Percentiles rank a stretch among this genome's conserved stretches.
Conservation (phyloP, 2,797 vertebrate genomes). For the Pipistrellus pipistrellus region DNA sequence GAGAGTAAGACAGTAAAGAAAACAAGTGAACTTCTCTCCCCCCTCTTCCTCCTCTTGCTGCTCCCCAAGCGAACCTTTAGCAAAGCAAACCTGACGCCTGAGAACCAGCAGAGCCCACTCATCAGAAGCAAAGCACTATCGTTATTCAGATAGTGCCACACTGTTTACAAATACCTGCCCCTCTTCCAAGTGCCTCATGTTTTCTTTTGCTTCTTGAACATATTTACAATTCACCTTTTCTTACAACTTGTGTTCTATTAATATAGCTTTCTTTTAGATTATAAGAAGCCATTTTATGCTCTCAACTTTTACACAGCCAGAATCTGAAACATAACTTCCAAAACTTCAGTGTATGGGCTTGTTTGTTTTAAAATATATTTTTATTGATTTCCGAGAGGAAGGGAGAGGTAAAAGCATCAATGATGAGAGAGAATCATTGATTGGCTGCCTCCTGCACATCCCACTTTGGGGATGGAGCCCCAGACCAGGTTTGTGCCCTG, state of each 20-base stretch:
- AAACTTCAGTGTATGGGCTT: not conserved
- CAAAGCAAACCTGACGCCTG: not conserved
- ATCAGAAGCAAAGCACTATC: not conserved
- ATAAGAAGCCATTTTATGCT: not conserved
- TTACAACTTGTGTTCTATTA: conserved; percentile 56
- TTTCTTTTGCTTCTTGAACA: conserved; percentile 63
- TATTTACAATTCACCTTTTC: conserved; percentile 61
- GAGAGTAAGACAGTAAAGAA: not conserved
- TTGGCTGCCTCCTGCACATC: too few species aligned
- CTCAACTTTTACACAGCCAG: not conserved
- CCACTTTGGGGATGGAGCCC: too few species aligned
- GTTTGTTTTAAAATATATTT: too few species aligned
- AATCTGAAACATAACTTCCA: conserved; percentile 24
- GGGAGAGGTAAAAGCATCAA: too few species aligned
- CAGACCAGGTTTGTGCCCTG: too few species aligned
- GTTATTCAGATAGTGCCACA: not conserved
- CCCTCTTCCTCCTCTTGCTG: not conserved
- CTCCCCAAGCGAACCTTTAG: not conserved
- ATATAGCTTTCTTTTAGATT: conserved; percentile 25
- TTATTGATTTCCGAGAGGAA: too few species aligned
- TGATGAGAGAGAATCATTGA: too few species aligned
- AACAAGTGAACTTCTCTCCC: not conserved
- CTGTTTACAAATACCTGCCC: conserved; percentile 41
- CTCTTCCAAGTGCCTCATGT: conserved; percentile 19
- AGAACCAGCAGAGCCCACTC: not conserved